Conservation (phyloP, 1,140 invertebrate genomes). For the fruit fly (Drosophila melanogaster) region Release_6_plus_ISO1_MT NT_033779.5:14713501-14714000, state of each 20-base stretch:
- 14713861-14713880: too few relatives aligned
- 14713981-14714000: conserved; percentile 13
- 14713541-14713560: background rate
- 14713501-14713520: conserved; percentile 9
- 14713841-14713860: conserved; percentile 1
- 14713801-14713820: background rate
- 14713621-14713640: conserved; percentile 25
- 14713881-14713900: too few relatives aligned
- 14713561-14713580: conserved; percentile 31
- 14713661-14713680: conserved; percentile 19
- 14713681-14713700: conserved; percentile 40
- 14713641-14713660: conserved; percentile 4
- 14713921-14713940: background rate
- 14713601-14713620: conserved; percentile 21
- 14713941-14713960: conserved; percentile 14
- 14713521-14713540: conserved; percentile 21
- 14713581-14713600: conserved; percentile 14
- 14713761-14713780: conserved; percentile 8
- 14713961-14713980: conserved; percentile 17
- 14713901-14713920: too few relatives aligned
- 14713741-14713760: background rate
- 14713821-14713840: conserved; percentile 15
- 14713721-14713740: conserved; percentile 32
- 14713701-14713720: background rate
- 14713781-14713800: conserved; percentile 5